A percentile compares a stretch with the other conserved stretches of the same genome.
Conservation (phyloP, 2,888 invertebrate species). For the Hypomecis atomaria region DNA sequence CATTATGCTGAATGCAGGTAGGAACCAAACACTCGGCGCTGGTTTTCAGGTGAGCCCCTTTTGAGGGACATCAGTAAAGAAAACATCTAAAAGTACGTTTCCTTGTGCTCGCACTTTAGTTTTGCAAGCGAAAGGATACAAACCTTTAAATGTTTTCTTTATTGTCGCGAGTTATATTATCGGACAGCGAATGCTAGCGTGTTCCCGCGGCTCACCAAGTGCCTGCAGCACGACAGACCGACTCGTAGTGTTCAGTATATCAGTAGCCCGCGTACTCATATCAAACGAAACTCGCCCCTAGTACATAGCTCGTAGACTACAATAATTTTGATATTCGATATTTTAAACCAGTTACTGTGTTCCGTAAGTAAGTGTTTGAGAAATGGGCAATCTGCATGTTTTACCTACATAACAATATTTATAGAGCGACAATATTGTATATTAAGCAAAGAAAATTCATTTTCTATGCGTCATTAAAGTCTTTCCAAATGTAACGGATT, state of each 20-base stretch:
- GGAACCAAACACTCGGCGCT: too few species aligned
- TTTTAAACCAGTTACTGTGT: slow-evolving; percentile 54
- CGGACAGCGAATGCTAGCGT: slow-evolving; percentile 32
- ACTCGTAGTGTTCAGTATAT: slow-evolving; percentile 69
- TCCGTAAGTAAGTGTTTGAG: slow-evolving; percentile 52
- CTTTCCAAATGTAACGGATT: too few species aligned
- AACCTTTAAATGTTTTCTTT: too few species aligned
- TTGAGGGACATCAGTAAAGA: too few species aligned
- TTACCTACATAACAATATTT: too few species aligned
- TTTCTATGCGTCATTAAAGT: background rate
- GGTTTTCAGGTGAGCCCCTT: too few species aligned
- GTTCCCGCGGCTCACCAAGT: slow-evolving; percentile 62
- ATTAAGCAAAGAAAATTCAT: background rate
- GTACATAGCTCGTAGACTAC: slow-evolving; percentile 57
- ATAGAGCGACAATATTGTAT: too few species aligned
- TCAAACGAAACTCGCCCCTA: slow-evolving; percentile 67
- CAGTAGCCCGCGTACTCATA: slow-evolving; percentile 69
- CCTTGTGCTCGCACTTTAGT: too few species aligned
- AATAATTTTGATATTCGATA: slow-evolving; percentile 59
- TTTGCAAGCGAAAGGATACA: too few species aligned
- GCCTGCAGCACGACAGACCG: slow-evolving; percentile 56
- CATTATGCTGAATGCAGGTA: too few species aligned
- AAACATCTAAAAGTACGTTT: too few species aligned
- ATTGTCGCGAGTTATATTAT: background rate
- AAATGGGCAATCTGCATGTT: slow-evolving; percentile 32